These are phyloP conservation scores for Mamestra brassicae DNA, from an alignment of 2,888 invertebrate species.

Conservation along the genomic window DNA sequence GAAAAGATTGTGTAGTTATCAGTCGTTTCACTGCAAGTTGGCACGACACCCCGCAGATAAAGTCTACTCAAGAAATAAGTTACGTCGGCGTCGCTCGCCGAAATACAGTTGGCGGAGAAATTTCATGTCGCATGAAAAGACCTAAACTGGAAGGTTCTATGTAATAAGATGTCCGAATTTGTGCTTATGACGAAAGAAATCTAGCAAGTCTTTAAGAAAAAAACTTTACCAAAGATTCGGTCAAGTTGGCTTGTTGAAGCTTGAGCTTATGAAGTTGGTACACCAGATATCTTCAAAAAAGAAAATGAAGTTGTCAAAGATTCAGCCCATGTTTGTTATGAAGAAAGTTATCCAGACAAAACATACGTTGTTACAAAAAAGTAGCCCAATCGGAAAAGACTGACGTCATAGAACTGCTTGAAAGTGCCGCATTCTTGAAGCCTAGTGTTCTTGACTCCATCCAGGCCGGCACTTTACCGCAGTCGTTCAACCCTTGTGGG, in stretches of 20 bases:
- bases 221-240: constrained; percentile 9
- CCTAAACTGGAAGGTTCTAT: constrained; percentile 11
- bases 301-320: constrained; percentile 11
- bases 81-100: constrained; percentile 37
- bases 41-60: constrained; percentile 47
- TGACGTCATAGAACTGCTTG: constrained; percentile 40
- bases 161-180: not conserved
- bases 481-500: constrained; percentile 68
- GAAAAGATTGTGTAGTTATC: constrained; percentile 39
- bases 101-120: constrained; percentile 40
- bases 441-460: constrained; percentile 52
- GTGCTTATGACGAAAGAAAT: not conserved
- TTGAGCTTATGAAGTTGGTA: not conserved
- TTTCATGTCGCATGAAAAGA: constrained; percentile 19
- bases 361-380: constrained; percentile 6
- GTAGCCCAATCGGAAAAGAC: constrained; percentile 25
- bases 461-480: constrained; percentile 41
- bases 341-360: not conserved
- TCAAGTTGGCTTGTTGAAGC: not conserved
- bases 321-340: not conserved
- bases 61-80: constrained; percentile 55
- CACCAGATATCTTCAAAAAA: not conserved
- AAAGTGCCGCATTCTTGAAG: constrained; percentile 40
- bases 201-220: constrained; percentile 2
- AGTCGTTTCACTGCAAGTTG: constrained; percentile 41